phyloP scores from a whole-genome alignment of 2,797 vertebrate genomes.

The Gila robusta region DNA sequence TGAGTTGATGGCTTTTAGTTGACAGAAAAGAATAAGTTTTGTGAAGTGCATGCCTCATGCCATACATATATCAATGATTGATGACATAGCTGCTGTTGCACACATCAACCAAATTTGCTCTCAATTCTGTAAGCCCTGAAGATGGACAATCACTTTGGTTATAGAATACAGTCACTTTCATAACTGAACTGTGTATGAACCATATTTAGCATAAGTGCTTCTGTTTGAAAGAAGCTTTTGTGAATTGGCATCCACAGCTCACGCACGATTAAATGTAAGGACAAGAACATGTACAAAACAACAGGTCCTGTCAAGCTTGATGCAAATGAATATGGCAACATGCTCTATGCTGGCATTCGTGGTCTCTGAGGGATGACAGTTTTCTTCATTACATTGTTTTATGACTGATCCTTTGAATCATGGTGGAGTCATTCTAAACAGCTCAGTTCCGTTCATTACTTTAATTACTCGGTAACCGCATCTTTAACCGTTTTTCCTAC shows the following conservation, averaged over 20 bases:
- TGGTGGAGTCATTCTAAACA: neutral
- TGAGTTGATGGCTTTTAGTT: neutral
- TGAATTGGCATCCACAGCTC: neutral
- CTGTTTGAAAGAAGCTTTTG: conserved; percentile 9
- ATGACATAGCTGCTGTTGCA: neutral
- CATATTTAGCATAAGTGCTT: neutral
- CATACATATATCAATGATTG: neutral
- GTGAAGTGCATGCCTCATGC: neutral
- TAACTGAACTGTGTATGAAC: neutral
- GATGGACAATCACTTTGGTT: neutral
- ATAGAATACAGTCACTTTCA: neutral
- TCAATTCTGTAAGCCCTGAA: neutral
- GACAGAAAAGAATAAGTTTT: neutral
- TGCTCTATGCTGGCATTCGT: neutral
- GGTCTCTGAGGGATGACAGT: conserved; percentile 8
- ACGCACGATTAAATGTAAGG: conserved; percentile 24
- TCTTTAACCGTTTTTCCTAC: neutral
- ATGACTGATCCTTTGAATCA: neutral
- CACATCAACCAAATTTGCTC: neutral
- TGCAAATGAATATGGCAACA: conserved; percentile 23
- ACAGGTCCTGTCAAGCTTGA: conserved; percentile 15
- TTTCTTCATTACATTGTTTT: conserved; percentile 6
- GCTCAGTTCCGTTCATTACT: neutral
- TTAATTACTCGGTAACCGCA: neutral
- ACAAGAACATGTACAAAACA: conserved; percentile 21